Conservation (phyloP, 2,113 vertebrate genomes). For the Tursiops truncatus region DNA sequence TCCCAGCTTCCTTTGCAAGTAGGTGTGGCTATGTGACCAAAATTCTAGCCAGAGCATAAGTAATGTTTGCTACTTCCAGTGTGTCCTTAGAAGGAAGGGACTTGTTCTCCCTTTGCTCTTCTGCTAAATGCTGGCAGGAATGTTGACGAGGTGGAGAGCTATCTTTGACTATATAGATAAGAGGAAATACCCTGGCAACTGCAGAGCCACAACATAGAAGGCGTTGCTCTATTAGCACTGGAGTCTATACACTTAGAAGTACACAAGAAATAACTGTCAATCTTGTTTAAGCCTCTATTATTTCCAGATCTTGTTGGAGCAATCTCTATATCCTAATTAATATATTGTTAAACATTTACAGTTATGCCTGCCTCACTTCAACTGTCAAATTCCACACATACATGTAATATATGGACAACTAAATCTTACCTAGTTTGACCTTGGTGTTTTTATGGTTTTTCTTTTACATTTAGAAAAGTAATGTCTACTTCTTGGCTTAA, state of each 20-base stretch:
- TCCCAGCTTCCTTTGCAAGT: not conserved
- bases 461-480: constrained; percentile 23
- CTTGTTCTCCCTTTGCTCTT: not conserved
- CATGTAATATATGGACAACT: not conserved
- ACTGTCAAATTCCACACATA: not conserved
- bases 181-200: not conserved
- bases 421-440: not conserved
- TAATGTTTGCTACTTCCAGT: not conserved
- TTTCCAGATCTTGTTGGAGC: not conserved
- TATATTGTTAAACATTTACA: not conserved
- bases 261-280: not conserved
- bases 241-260: not conserved
- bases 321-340: not conserved
- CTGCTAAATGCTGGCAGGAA: not conserved
- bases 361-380: not conserved
- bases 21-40: not conserved
- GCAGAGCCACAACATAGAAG: not conserved
- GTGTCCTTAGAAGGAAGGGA: not conserved
- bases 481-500: not conserved
- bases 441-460: not conserved
- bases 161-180: not conserved
- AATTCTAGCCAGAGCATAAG: not conserved
- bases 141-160: not conserved
- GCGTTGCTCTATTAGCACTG: not conserved
- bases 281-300: not conserved